These are phyloP conservation scores for Sipunculus nudus DNA, from an alignment of 2,888 invertebrate genomes.

Conservation along the genomic window DNA sequence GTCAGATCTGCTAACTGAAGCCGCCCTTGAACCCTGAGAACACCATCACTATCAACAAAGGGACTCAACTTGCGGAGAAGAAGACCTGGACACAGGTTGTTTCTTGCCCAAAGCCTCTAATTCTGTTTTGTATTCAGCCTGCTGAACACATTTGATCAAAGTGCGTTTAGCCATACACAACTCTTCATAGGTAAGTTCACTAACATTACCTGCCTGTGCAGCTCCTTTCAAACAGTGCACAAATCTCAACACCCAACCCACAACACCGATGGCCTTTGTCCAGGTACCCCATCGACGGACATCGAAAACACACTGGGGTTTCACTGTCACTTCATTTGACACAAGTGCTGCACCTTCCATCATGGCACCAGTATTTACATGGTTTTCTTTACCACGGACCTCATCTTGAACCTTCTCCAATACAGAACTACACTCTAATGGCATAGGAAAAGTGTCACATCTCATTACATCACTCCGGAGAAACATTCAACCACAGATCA, in stretches of 20 bases:
- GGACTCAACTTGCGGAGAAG: background rate
- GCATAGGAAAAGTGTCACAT: background rate
- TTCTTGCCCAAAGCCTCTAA: background rate
- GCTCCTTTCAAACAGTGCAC: background rate
- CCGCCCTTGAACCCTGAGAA: background rate
- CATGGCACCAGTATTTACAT: background rate
- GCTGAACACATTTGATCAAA: background rate
- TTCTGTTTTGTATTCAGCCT: background rate
- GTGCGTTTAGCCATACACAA: background rate
- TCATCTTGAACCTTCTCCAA: background rate
- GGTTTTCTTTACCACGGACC: background rate
- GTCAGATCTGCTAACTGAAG: background rate
- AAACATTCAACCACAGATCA: slow-evolving; percentile 38
- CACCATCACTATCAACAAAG: background rate
- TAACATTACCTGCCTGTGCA: background rate
- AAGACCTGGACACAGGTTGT: background rate
- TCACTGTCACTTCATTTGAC: background rate
- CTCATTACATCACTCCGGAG: background rate
- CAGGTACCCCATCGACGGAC: background rate
- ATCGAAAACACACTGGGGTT: background rate
- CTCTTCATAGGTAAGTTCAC: too few species aligned
- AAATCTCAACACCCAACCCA: background rate
- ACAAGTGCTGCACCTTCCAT: background rate
- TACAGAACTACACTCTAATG: background rate
- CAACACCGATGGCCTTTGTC: background rate